phyloP scores from a whole-genome alignment of 2,113 vertebrate genomes.

The Cynoglossus semilaevis region DNA sequence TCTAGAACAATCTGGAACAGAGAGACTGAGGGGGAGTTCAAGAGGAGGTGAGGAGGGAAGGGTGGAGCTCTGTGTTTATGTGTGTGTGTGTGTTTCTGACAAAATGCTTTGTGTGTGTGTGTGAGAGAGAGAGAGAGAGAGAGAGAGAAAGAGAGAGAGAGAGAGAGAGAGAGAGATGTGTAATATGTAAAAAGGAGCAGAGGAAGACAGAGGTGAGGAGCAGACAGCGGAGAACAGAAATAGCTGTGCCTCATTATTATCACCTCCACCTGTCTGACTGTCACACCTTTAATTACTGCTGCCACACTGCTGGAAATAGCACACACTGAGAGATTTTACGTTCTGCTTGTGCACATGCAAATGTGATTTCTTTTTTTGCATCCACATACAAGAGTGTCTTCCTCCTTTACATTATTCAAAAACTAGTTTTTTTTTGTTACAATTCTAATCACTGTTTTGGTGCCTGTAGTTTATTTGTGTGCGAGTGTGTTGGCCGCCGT shows the following conservation, averaged over 20 bases:
- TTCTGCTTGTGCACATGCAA: not conserved
- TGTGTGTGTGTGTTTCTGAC: not conserved
- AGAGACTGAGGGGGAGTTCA: conserved; percentile 6
- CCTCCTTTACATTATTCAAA: not conserved
- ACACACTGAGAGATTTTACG: conserved; percentile 20
- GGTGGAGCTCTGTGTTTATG: not conserved
- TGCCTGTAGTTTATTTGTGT: conserved; percentile 16
- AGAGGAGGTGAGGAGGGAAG: not conserved
- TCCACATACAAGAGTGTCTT: not conserved
- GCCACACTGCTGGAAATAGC: conserved; percentile 45
- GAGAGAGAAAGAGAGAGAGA: conserved; percentile 11
- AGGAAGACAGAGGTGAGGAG: conserved; percentile 26
- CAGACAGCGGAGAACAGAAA: conserved; percentile 51
- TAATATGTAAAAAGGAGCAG: not conserved
- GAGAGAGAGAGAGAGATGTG: conserved; percentile 6
- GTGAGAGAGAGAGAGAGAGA: conserved; percentile 14
- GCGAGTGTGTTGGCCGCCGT: conserved; percentile 44
- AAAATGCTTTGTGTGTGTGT: not conserved
- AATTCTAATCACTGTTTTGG: conserved; percentile 8
- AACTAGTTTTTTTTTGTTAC: conserved; percentile 1
- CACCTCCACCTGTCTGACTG: conserved; percentile 66
- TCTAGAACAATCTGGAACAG: conserved; percentile 9
- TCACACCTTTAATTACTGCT: conserved; percentile 64
- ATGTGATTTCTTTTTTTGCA: not conserved
- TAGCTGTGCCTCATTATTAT: conserved; percentile 60